Evolutionary conservation across 2,113 vertebrate species (phyloP), one percentile per base, ranked within the genome.

Genomic region (Phodopus roborovskii): DNA sequence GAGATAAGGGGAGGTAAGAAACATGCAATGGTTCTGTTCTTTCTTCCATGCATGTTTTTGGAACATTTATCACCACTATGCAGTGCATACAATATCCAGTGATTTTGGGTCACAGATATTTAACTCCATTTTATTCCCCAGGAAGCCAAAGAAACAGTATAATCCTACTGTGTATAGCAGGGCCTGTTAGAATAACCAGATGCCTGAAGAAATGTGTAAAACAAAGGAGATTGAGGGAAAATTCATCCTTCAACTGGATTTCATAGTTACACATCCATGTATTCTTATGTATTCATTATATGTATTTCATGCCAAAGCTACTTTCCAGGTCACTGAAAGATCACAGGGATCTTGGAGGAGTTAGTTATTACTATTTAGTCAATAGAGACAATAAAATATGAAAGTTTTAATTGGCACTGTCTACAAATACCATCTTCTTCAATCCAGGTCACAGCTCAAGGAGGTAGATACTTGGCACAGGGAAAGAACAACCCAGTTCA

Each of bases 311-410:
- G 26, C 42, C 87, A 64, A 77, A 91, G 78, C 71, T 26, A 75
- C 77, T 73, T 90, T 88, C 77, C 24, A 79, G 50, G 13, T 91
- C 71, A 86, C 26, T 91, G 45, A 94, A 50, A 39, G 48, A 66
- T 93, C 88, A 71, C 28, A 60, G 74, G 53, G 50, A n/a, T 70
- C 50, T 79, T 50, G 19, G 42, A n/a, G 75, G 89, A 95, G 58
- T 92, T 70, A 91, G 58, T 92, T 70, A 94, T 71, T 78, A 92
- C 22, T 58, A 22, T 60, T 79, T 75, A 93, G 33, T 94, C 81
- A 92, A 12, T 28, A 92, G 56, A 90, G 42, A 64, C 20, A 93
- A 75, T 90, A 87, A 75, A 94, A 71, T 88, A 64, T 48, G 15
- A 78, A 84, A 16, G 1, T 90, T 91, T 90, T 45, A 66, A 95